phyloP scores from a whole-genome alignment of 2,888 invertebrate genomes.

The Orthosia incerta region DNA sequence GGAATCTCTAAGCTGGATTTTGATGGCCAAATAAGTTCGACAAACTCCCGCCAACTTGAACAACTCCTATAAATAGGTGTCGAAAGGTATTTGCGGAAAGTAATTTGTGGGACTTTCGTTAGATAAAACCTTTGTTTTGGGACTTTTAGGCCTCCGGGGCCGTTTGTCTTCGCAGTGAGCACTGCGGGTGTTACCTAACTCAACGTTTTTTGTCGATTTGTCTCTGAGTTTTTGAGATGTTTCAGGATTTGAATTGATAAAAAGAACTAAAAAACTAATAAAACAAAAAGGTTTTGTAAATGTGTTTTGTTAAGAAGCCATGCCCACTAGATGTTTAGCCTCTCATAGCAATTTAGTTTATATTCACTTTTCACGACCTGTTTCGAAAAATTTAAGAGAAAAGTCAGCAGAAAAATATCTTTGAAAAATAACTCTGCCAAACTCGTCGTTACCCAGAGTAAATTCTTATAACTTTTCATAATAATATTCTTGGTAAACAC shows the following conservation, averaged over 20 bases:
- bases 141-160: conserved; percentile 28
- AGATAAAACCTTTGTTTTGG: conserved; percentile 55
- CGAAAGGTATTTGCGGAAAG: conserved; percentile 57
- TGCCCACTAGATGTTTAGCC: neutral
- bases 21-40: conserved; percentile 55
- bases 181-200: conserved; percentile 25
- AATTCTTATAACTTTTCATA: conserved; percentile 3
- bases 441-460: conserved; percentile 3
- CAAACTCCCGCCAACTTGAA: conserved; percentile 46
- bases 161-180: conserved; percentile 18
- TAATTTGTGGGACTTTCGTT: conserved; percentile 54
- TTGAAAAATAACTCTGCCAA: conserved; percentile 10
- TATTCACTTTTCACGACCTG: neutral
- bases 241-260: conserved; percentile 37
- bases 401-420: conserved; percentile 9
- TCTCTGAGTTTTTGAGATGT: conserved; percentile 16
- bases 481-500: conserved; percentile 5
- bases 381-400: neutral
- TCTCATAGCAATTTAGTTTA: neutral
- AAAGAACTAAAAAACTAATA: conserved; percentile 27
- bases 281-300: conserved; percentile 23
- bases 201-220: conserved; percentile 28
- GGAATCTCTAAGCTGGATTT: conserved; percentile 44
- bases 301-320: neutral
- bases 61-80: conserved; percentile 63